Evolutionary conservation across 2,797 vertebrate genomes (phyloP), one percentile per base, ranked within the genome.

Genomic region (Pangasius krempfi): DNA sequence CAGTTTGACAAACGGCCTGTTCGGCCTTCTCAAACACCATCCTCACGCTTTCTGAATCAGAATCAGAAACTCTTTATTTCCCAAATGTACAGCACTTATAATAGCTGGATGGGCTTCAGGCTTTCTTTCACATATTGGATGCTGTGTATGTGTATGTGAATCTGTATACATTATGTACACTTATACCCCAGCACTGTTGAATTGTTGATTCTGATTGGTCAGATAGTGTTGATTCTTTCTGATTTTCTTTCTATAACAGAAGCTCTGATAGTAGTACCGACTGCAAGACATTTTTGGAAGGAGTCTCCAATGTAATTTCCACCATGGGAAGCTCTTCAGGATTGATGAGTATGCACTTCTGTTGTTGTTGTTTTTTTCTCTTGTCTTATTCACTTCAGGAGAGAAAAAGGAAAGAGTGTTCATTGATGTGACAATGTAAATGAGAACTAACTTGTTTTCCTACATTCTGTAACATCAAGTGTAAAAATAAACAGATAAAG

Each of bases 1-100:
- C 87, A 78, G 89, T 44, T 79, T 91, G 90, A 91, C 88, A 92
- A 91, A 90, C 83, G 85, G 85, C 79, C 33, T 78, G 73, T 75
- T 76, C 58, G 9, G 86, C 88, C 88, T 73, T 82, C 66, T 62
- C 25, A 83, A 83, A 64, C 60, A 47, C 37, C 81, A 60, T 54
- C 82, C 18, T 44, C 40, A 83, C 18, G 27, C 25, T 64, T 64
- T 44, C 27, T 70, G 64, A 70, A 85, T 84, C 82, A 13, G 16
- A 68, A 84, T 85, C 64, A 25, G 44, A 70, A 54, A 70, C 30
- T 25, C 30, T 70, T 52, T 54, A 54, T 70, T 25, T 70, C 44
- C 18, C 7, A 44, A 47, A 64, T 47, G 22, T 52, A 50, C 16
- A 52, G 25, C 40, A 52, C 80, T n/a, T 50, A 5, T 20, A 30